Evolutionary conservation across 2,797 vertebrate genomes (phyloP), one percentile per base, ranked within the genome.

Genomic region (Tenualosa thibaudeaui): DNA sequence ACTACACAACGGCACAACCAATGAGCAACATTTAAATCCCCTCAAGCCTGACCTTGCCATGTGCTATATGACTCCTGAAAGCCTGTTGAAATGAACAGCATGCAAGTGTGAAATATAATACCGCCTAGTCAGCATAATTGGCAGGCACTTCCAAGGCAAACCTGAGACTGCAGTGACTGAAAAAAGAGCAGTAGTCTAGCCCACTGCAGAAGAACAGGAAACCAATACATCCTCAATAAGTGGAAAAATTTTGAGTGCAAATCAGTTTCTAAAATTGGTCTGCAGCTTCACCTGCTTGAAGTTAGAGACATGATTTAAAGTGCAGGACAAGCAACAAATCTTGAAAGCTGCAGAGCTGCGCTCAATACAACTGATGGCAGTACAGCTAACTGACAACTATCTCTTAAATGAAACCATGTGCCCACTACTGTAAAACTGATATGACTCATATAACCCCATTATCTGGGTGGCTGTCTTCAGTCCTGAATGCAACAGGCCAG

Each of bases 71-170:
- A 78, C 31, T 84, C 68, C 50, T 43, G 19, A 84, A 84, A 37
- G 65, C 68, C 68, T 54, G 9, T 13, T 40, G 31, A 53, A 58
- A 53, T 8, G 86, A 90, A 89, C 56, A 65, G 46, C 87, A 31
- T 43, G n/a, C 49, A 0, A 22, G 56, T 31, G 87, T 82, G 91
- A 91, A 93, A 93, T 78, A 58, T 54, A 90, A 94, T 40, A 56
- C 89, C 65, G 10, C 3, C 82, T 58, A 85, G 88, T 89, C 87
- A 65, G 86, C 89, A 84, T 84, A n/a, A 31, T 40, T 87, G 89
- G 86, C 88, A 82, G 82, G 10, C 3, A 2, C 85, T 4, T 81
- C 87, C 87, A 71, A 31, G 86, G 85, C 54, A 43, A 75, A 75
- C 85, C 82, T 81, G 53, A 81, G 81, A 86, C 54, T 53, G 56